Base-by-base conservation (phyloP, 2,888 invertebrate species). In the Amblyjoppa proteus region DNA sequence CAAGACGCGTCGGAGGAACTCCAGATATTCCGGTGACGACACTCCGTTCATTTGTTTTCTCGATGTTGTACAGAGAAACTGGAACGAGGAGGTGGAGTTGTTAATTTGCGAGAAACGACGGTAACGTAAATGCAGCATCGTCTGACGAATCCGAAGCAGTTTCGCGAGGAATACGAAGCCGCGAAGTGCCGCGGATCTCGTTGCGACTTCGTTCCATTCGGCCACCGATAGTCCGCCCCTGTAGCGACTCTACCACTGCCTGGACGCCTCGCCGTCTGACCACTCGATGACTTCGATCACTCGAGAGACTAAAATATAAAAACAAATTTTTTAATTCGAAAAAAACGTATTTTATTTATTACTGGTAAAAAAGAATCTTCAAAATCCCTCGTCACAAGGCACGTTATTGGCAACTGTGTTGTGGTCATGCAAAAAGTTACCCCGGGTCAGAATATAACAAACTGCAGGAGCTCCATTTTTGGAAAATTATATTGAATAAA, bases 81-180 rank as follows among this genome's bases (percentile, higher is more conserved):
- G 25, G 70, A 71, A 71, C 51, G 64, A 53, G 41, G 69, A 61
- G 73, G 77, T 45, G 66, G 53, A 58, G 70, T 81, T 81, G 81
- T 75, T 85, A 85, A 85, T 85, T 81, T 70, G 64, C 41, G 31
- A 64, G 70, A 61, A 34, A 64, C 74, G 53, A 5, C 78, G 56
- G 20, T 64, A 69, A 56, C 49, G 78, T 81, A 78, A 85, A 78
- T 85, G 68, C 64, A 75, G 28, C 53, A 64, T 53, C 58, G 51
- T 81, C 78, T n/a, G 51, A 16, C 49, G 41, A 45, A 16, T 16
- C 34, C 49, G 49, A 31, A 75, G 45, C 85, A 85, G 81, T 85
- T 70, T 64, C 51, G 28, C 49, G 34, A 13, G 61, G 41, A 85
- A 78, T 70, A 64, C 38, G 45, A 45, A 25, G 53, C 74, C 58